Percentiles rank a stretch among this genome's conserved stretches.
These are phyloP conservation scores for Eupithecia subfuscata DNA, from an alignment of 2,888 invertebrate species.

Conservation along the genomic window DNA sequence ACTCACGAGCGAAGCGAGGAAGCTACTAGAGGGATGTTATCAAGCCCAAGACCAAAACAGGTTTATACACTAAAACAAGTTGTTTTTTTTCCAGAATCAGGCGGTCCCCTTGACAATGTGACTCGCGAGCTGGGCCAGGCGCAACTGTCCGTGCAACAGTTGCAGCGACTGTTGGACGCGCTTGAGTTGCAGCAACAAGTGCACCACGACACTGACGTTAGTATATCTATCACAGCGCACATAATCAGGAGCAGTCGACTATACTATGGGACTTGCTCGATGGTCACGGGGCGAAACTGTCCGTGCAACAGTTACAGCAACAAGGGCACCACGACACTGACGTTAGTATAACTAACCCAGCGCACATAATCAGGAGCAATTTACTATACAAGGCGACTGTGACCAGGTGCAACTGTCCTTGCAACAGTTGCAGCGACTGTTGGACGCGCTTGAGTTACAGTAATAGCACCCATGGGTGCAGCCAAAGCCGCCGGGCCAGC, in stretches of 20 bases:
- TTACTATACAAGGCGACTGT: conserved; percentile 85
- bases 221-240: conserved; percentile 44
- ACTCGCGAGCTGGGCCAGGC: conserved; percentile 87
- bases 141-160: conserved; percentile 87
- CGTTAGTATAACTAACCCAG: conserved; percentile 58
- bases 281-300: conserved; percentile 87
- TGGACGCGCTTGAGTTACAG: conserved; percentile 81
- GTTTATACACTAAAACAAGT: background rate
- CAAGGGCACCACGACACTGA: conserved; percentile 81
- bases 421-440: conserved; percentile 86
- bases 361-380: conserved; percentile 75
- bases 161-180: conserved; percentile 85
- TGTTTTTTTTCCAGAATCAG: conserved; percentile 76
- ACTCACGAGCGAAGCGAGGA: too few species aligned
- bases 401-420: conserved; percentile 87
- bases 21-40: too few species aligned
- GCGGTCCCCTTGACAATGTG: conserved; percentile 85
- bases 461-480: conserved; percentile 59
- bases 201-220: conserved; percentile 82
- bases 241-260: conserved; percentile 62
- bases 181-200: conserved; percentile 75
- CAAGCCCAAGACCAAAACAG: too few species aligned
- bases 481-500: too few species aligned
- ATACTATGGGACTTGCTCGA: too few species aligned
- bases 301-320: conserved; percentile 86